phyloP scores from a whole-genome alignment of 2,113 vertebrate species.

The Sander vitreus region DNA sequence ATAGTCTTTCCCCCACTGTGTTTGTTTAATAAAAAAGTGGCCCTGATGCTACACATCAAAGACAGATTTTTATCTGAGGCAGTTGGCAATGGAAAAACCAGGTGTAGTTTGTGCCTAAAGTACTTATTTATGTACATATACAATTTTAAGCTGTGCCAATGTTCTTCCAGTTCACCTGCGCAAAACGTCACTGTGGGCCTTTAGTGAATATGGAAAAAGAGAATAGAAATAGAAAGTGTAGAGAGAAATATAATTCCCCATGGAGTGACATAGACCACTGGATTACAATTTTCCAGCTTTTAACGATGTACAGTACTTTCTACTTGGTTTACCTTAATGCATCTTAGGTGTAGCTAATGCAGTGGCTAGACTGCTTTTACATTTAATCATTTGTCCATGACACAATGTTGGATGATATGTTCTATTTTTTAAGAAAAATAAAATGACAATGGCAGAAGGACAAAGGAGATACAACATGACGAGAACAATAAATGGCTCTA shows the following conservation, averaged over 20 bases:
- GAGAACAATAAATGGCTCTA: background rate
- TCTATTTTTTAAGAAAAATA: no score
- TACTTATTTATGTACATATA: background rate
- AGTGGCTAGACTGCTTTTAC: background rate
- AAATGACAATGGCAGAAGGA: background rate
- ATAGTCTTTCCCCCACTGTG: background rate
- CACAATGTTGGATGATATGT: background rate
- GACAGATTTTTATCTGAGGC: background rate
- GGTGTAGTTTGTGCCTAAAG: background rate
- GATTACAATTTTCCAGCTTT: background rate
- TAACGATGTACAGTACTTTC: background rate
- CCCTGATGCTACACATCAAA: background rate
- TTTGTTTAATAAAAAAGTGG: background rate
- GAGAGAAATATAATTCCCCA: no score
- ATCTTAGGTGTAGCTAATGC: background rate
- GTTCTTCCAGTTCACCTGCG: background rate
- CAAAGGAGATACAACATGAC: background rate
- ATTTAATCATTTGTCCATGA: background rate
- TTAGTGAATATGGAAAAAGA: background rate
- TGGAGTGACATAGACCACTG: no score
- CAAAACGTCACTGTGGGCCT: background rate
- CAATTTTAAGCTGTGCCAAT: background rate
- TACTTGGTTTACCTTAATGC: constrained; percentile 33
- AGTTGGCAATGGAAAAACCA: background rate
- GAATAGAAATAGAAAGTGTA: background rate